Evolutionary conservation across 2,113 vertebrate genomes (phyloP), one percentile per base, ranked within the genome.

Genomic region (Oncorhynchus clarkii): DNA sequence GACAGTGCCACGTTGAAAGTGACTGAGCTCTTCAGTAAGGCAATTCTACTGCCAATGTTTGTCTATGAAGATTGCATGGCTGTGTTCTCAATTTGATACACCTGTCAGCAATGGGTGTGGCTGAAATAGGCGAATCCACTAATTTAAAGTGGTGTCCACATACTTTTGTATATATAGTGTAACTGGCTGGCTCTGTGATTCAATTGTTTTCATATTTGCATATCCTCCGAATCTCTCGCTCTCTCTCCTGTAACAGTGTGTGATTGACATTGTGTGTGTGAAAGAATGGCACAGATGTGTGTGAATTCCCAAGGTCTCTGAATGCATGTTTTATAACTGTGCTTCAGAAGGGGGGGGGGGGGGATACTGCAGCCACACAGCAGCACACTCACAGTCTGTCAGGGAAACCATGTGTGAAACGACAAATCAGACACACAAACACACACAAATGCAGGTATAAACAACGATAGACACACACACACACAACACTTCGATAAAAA

Each of bases 281-380:
- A 87, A 85, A 87, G 85, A 86, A 8, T 88, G 79, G 78, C 87
- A 87, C 88, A 89, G 86, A 90, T 90, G 89, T 87, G 88, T 84
- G 75, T 85, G 78, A 89, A 92, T 88, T 90, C 88, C 87, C 90
- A 86, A 89, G 85, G 87, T 89, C 89, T 92, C 88, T 82, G 88
- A 84, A 85, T 85, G 88, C 87, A 82, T 86, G 88, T 89, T 88
- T 89, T 85, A 90, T 88, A 79, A 79, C 82, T 85, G 70, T 78
- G 83, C 87, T 80, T 86, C 78, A 74, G 70, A 80, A 79, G 74
- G 84, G 73, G 16, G 16, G 80, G 76, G 27, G 26, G 48, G 62
- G 24, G 62, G 39, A 74, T 79, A 73, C 76, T 69, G 75, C 78
- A 67, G 75, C 74, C 66, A 79, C 45, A 79, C 24, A 74, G 29